These are phyloP conservation scores for Melieria omissa DNA, from an alignment of 2,888 invertebrate species.

Conservation along the genomic window DNA sequence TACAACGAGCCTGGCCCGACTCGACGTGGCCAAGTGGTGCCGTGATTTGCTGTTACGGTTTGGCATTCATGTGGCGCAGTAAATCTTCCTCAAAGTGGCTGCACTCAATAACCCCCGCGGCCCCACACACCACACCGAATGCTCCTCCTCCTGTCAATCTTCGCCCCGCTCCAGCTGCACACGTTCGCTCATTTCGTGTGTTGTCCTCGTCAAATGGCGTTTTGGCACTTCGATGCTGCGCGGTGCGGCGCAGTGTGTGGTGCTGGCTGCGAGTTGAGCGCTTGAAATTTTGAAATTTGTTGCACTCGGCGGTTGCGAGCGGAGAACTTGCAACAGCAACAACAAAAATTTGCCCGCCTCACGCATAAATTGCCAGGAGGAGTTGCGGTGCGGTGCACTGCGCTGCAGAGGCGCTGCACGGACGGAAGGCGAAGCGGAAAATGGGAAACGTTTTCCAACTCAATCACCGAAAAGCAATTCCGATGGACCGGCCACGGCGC, in stretches of 20 bases:
- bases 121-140: background rate
- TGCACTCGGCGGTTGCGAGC: background rate
- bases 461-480: constrained; percentile 35
- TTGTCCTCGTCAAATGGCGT: too few species aligned
- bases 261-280: too few species aligned
- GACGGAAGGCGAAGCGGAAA: background rate
- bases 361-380: constrained; percentile 23
- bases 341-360: constrained; percentile 20
- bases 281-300: constrained; percentile 7
- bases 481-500: constrained; percentile 16
- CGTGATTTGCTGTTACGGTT: constrained; percentile 48
- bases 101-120: background rate
- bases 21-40: constrained; percentile 19
- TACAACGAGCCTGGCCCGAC: background rate
- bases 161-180: too few species aligned
- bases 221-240: too few species aligned
- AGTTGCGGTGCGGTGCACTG: background rate
- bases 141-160: background rate
- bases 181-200: too few species aligned
- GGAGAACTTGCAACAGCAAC: background rate
- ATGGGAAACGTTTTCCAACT: constrained; percentile 28
- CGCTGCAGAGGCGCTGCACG: background rate
- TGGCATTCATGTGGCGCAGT: constrained; percentile 46
- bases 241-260: too few species aligned
- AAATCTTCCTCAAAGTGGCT: constrained; percentile 41